Evolutionary conservation across 2,113 vertebrate species (phyloP), one percentile per base, ranked within the genome.

Genomic region (Panthera tigris): DNA sequence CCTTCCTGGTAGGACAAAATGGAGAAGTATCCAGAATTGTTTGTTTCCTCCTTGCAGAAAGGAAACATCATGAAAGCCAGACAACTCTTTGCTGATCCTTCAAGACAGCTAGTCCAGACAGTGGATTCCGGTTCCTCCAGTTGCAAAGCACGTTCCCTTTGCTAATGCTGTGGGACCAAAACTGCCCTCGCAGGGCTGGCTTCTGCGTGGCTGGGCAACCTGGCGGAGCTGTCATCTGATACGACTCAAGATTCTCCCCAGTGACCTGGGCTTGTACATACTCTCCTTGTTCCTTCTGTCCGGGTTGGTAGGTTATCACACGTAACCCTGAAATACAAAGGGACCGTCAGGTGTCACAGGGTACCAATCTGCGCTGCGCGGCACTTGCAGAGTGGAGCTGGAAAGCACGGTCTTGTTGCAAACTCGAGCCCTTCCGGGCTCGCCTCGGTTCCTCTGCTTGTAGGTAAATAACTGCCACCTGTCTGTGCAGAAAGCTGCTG

Each of bases 231-330:
- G 82, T 88, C 92, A 65, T 86, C 95, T 95, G 93, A 95, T 39
- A 15, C 9, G 33, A 91, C 90, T 93, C 55, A 85, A 95, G 93
- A 90, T 82, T 78, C 61, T 45, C 61, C 76, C 84, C 93, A 93
- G 69, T 57, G 39, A 94, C 96, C 97, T 0, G 0, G 97, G 97
- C 94, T 95, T 97, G 96, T 87, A 94, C 97, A 96, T 96, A 61
- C 65, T 96, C 94, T 61, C 96, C 92, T 97, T 94, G 96, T 97
- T 98, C 96, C 97, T 98, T 97, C 91, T 91, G 93, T 36, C 68
- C 41, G 76, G 11, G 3, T 19, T 25, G 31, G 25, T 57, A 23
- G 7, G 19, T 39, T 48, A 31, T 48, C 48, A 36, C 36, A 41
- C 45, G 78, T 50, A 85, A 5, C 12, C 19, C 33, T 29, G 61